Evolutionary conservation across 2,888 invertebrate species (phyloP), one percentile per base, ranked within the genome.

Genomic region (Callimorpha dominula): DNA sequence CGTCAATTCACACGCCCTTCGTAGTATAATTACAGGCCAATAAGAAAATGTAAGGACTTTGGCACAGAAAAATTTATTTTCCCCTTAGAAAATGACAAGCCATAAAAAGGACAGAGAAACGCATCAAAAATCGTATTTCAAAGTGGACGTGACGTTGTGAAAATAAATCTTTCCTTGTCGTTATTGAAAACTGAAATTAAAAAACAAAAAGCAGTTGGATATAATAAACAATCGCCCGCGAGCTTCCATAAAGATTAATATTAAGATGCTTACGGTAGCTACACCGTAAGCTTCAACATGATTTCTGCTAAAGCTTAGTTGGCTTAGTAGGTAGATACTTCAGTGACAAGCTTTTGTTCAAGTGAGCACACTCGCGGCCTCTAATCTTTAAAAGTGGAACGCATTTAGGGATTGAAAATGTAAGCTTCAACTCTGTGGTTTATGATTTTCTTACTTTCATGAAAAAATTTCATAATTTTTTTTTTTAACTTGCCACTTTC

Each of bases 341-440:
- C 50, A 71, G 75, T 75, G 77, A 75, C 72, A 79, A 70, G 75
- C 73, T 72, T 84, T 84, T 81, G 81, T 84, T 74, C 72, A 42
- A 54, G 49, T 64, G 54, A 20, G 60, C 70, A 74, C 70, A 68
- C 80, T 42, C 52, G 68, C 65, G 71, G 63, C 66, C 15, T 76
- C 73, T 76, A 75, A 76, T 68, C 65, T 66, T 70, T 71, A 70
- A 79, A 85, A 85, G 78, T 85, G 80, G 84, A 81, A 82, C 84
- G 75, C 86, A 83, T 86, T 82, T 84, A 74, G 69, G 78, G 73
- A 86, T 83, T 83, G 83, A 81, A 86, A 82, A 79, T 54, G 31
- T 52, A 4, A 7, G 7, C 43, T 31, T 40, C 11, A 66, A 49
- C 17, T 17, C 43, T 46, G 40, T 65, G 17, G 6, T 54, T 46